These are phyloP conservation scores for Esox masquinongy DNA, from an alignment of 2,797 vertebrate species.

Conservation along the genomic window DNA sequence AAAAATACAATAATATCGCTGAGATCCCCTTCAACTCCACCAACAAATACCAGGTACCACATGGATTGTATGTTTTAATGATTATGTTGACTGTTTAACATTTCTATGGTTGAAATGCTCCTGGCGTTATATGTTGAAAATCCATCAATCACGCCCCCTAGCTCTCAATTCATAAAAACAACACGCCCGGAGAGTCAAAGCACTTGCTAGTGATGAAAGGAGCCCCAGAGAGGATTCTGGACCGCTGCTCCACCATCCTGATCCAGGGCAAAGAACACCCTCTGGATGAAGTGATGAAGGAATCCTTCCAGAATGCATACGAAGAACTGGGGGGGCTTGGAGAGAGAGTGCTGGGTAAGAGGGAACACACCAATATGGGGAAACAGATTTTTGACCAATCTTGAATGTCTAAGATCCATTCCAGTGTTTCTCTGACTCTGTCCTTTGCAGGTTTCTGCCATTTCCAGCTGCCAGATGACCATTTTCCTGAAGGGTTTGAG, in stretches of 20 bases:
- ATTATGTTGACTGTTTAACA: too few species aligned
- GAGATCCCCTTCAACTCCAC: conserved; percentile 98
- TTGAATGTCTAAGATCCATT: too few species aligned
- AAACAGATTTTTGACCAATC: background rate
- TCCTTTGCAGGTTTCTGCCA: conserved; percentile 81
- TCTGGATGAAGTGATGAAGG: conserved; percentile 89
- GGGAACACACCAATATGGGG: background rate
- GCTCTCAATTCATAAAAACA: conserved; percentile 84
- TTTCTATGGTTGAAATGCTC: too few species aligned
- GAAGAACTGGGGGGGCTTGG: conserved; percentile 90
- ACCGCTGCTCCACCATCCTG: conserved; percentile 89
- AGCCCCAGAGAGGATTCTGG: conserved; percentile 90
- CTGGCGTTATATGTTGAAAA: too few species aligned
- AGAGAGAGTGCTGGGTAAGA: conserved; percentile 83
- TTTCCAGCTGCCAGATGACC: conserved; percentile 79
- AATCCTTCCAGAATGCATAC: conserved; percentile 92
- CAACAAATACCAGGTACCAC: conserved; percentile 93
- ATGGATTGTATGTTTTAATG: too few species aligned
- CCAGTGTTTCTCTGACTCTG: background rate
- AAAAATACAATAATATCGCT: conserved; percentile 80
- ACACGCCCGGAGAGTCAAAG: conserved; percentile 70
- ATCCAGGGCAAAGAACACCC: conserved; percentile 88
- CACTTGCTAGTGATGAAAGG: conserved; percentile 95
- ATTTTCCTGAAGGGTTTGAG: conserved; percentile 83
- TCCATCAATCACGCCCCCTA: conserved; percentile 51